Conservation (phyloP, 2,888 invertebrate genomes). For the Drosophila hamatofila region DNA sequence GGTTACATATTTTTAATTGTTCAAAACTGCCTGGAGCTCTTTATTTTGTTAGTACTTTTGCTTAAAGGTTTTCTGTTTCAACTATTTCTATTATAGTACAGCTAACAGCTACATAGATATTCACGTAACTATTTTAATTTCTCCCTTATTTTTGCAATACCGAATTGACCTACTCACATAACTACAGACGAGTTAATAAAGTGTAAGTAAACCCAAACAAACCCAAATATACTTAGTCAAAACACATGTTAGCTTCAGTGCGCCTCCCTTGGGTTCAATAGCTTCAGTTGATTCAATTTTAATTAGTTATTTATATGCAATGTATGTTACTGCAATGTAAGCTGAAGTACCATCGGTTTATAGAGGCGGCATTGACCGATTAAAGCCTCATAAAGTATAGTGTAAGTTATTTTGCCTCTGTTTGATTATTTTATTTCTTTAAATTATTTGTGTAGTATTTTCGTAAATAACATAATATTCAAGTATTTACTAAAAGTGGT, state of each 20-base stretch:
- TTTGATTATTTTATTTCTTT: background rate
- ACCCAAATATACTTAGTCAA: constrained; percentile 18
- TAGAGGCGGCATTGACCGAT: constrained; percentile 66
- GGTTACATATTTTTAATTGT: no score
- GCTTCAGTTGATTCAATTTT: constrained; percentile 34
- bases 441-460: background rate
- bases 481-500: no score
- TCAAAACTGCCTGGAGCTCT: no score
- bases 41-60: background rate
- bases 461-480: background rate
- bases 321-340: constrained; percentile 27
- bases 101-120: background rate
- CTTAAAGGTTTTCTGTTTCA: background rate
- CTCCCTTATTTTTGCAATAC: constrained; percentile 17
- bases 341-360: constrained; percentile 13
- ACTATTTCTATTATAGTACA: background rate
- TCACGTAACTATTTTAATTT: background rate
- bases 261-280: constrained; percentile 49
- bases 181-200: background rate
- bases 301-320: constrained; percentile 59
- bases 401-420: constrained; percentile 18
- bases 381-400: constrained; percentile 34
- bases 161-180: background rate
- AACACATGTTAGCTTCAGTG: constrained; percentile 9
- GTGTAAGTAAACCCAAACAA: background rate